Evolutionary conservation across 2,797 vertebrate genomes (phyloP).

Genomic region (Falco concolor): DNA sequence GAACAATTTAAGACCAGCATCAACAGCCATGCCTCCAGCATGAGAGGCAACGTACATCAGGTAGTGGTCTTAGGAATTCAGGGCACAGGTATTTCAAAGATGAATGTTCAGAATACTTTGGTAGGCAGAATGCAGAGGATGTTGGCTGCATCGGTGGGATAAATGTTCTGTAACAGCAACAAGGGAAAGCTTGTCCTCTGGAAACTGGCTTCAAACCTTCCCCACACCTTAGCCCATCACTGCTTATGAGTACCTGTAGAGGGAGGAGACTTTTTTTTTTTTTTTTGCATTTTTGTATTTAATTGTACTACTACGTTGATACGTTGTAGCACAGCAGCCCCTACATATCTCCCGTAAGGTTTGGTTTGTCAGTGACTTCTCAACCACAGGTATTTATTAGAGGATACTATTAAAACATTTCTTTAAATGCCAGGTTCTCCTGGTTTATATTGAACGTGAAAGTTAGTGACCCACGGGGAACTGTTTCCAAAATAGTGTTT

Average conservation of each 20-base stretch:
- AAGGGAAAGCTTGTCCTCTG: neutral
- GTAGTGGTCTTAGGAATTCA: neutral
- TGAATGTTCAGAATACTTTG: neutral
- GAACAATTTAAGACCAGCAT: neutral
- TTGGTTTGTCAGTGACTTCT: neutral
- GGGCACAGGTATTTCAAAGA: neutral
- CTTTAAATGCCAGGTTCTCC: neutral
- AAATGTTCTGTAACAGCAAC: neutral
- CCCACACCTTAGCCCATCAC: neutral
- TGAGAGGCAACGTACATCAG: neutral
- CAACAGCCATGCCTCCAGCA: neutral
- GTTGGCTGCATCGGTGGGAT: rapidly evolving
- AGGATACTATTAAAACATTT: neutral
- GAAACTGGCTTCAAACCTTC: neutral
- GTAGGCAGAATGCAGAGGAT: neutral
- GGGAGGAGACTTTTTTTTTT: neutral
- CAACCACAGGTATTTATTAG: neutral
- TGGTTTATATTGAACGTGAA: constrained; percentile 10
- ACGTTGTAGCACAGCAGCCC: neutral
- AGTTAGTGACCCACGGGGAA: constrained; percentile 49
- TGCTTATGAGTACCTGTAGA: neutral
- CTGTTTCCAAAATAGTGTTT: constrained; percentile 60
- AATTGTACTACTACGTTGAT: neutral
- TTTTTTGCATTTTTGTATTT: no score
- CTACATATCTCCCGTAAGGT: neutral